Evolutionary conservation across 2,113 vertebrate genomes (phyloP).

Genomic region (Globicephala melas): DNA sequence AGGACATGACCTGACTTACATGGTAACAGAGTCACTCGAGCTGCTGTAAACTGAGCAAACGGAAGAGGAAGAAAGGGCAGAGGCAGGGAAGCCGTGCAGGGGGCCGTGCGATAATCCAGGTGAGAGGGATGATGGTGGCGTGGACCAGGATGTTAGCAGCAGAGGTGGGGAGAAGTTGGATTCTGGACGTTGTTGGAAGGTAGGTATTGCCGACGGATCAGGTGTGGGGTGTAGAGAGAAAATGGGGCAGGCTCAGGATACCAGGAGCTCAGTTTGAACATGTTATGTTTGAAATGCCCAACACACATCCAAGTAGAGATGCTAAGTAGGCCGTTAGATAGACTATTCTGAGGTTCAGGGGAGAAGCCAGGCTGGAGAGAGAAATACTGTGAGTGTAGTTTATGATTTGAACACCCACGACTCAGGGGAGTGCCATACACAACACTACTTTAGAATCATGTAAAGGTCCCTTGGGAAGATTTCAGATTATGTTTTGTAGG

Average conservation of each 20-base stretch:
- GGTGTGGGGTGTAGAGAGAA: background rate
- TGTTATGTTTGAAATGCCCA: background rate
- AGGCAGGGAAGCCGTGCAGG: background rate
- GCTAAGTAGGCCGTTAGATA: background rate
- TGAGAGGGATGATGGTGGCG: background rate
- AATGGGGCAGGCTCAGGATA: background rate
- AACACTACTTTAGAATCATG: background rate
- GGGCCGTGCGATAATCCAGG: background rate
- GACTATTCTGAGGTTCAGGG: background rate
- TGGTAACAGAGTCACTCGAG: background rate
- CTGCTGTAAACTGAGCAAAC: background rate
- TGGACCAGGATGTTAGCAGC: background rate
- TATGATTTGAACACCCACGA: background rate
- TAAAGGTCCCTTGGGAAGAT: background rate
- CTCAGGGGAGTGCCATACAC: background rate
- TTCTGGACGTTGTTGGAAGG: background rate
- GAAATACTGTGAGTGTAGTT: background rate
- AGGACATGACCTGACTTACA: background rate
- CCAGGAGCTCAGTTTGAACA: background rate
- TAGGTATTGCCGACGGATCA: background rate
- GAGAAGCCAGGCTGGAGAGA: background rate
- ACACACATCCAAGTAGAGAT: background rate
- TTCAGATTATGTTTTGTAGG: conserved; percentile 33
- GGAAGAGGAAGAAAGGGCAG: background rate
- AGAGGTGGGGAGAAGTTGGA: background rate